A percentile compares a stretch with the other conserved stretches of the same genome.
Conservation (phyloP, 2,888 invertebrate species). For the Seira musarum region DNA sequence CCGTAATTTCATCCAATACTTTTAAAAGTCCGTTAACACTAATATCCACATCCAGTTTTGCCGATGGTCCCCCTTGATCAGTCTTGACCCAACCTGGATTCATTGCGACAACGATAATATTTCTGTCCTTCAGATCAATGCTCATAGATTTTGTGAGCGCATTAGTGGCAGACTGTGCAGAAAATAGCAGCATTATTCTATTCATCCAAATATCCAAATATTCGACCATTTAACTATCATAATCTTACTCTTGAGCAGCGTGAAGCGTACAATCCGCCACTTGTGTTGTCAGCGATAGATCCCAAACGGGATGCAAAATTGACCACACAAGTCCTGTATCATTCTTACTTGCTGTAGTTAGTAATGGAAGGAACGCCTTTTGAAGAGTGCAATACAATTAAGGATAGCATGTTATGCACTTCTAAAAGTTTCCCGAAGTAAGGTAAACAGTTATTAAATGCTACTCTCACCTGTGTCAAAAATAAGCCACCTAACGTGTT, state of each 20-base stretch:
- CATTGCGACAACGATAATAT: constrained; percentile 82
- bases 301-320: constrained; percentile 87
- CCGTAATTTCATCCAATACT: constrained; percentile 78
- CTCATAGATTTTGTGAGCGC: constrained; percentile 89
- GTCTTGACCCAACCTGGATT: constrained; percentile 96
- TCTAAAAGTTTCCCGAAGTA: not conserved
- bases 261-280: constrained; percentile 88
- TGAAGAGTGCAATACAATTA: constrained; percentile 1
- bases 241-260: constrained; percentile 85
- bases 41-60: constrained; percentile 81
- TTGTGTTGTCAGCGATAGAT: constrained; percentile 82
- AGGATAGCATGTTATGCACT: too few relatives aligned
- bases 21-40: constrained; percentile 80
- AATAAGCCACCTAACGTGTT: constrained; percentile 89
- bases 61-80: constrained; percentile 87
- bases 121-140: constrained; percentile 82
- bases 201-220: constrained; percentile 34
- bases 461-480: constrained; percentile 80
- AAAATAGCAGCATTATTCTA: constrained; percentile 59
- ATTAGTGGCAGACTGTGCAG: constrained; percentile 85
- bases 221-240: too few relatives aligned
- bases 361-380: constrained; percentile 52
- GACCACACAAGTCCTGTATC: constrained; percentile 74
- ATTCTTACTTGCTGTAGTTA: constrained; percentile 20
- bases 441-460: constrained; percentile 23